Evolutionary conservation across 2,888 invertebrate species (phyloP).

Genomic region (Ochropleura plecta): DNA sequence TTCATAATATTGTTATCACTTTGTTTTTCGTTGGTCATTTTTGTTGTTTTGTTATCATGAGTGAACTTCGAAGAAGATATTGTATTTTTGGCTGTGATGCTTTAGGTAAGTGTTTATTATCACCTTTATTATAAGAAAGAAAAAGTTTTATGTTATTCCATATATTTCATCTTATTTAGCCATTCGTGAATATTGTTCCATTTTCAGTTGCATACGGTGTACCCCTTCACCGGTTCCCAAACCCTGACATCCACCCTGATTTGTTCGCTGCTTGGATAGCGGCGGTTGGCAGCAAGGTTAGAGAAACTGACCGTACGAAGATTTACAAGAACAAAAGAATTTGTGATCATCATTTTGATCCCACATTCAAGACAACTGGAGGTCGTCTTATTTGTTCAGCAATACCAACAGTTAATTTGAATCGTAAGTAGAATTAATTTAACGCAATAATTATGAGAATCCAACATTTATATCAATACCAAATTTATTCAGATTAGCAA

Average conservation of each 20-base stretch:
- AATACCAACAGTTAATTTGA: too few species aligned
- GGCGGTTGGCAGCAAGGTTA: constrained; percentile 2
- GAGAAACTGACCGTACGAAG: constrained; percentile 1
- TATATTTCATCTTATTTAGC: too few species aligned
- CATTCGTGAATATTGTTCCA: too few species aligned
- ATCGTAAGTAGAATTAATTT: too few species aligned
- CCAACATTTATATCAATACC: too few species aligned
- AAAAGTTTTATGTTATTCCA: too few species aligned
- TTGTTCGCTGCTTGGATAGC: constrained; percentile 14
- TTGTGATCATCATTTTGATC: constrained; percentile 1
- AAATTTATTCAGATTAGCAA: background rate
- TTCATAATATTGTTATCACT: background rate
- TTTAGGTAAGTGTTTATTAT: too few species aligned
- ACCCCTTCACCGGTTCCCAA: constrained; percentile 10
- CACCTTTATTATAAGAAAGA: too few species aligned
- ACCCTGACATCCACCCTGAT: constrained; percentile 7
- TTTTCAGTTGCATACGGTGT: background rate
- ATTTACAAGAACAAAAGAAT: constrained; percentile 8
- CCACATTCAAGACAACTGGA: constrained; percentile 5
- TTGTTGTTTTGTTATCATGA: constrained; percentile 8
- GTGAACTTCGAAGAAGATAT: background rate
- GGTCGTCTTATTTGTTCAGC: constrained; percentile 2
- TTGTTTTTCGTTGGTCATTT: constrained; percentile 1
- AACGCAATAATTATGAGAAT: too few species aligned
- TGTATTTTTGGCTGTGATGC: too few species aligned